Evolutionary conservation across 2,113 vertebrate genomes (phyloP).

Genomic region (Picathartes gymnocephalus): DNA sequence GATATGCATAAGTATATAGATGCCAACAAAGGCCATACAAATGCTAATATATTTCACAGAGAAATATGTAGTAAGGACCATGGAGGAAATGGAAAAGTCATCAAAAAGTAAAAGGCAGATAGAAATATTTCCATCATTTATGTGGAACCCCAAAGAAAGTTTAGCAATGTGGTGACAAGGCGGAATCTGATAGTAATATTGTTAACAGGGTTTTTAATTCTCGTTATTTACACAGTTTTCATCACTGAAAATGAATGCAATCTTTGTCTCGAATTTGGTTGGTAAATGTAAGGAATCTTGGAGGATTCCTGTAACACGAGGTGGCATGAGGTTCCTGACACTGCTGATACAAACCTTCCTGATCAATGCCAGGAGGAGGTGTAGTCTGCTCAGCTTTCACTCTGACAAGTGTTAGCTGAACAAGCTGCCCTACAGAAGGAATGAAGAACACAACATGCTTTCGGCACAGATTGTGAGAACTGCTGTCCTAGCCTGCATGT

Average conservation of each 20-base stretch:
- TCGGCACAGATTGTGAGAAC: not conserved
- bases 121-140: not conserved
- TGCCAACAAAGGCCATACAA: not conserved
- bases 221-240: not conserved
- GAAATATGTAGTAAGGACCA: not conserved
- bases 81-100: not conserved
- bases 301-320: fast-evolving
- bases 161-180: not conserved
- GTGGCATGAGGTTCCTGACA: not conserved
- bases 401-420: not conserved
- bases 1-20: not conserved
- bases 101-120: not conserved
- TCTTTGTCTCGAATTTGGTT: not conserved
- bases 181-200: not conserved
- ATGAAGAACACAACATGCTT: not conserved
- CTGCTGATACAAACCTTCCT: not conserved
- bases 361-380: not conserved
- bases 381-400: not conserved
- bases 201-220: not conserved
- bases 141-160: not conserved
- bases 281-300: not conserved
- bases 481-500: not conserved
- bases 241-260: not conserved
- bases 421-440: not conserved
- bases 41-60: not conserved